Base-by-base conservation (phyloP, 2,113 vertebrate species). In the Epinephelus fuscoguttatus region DNA sequence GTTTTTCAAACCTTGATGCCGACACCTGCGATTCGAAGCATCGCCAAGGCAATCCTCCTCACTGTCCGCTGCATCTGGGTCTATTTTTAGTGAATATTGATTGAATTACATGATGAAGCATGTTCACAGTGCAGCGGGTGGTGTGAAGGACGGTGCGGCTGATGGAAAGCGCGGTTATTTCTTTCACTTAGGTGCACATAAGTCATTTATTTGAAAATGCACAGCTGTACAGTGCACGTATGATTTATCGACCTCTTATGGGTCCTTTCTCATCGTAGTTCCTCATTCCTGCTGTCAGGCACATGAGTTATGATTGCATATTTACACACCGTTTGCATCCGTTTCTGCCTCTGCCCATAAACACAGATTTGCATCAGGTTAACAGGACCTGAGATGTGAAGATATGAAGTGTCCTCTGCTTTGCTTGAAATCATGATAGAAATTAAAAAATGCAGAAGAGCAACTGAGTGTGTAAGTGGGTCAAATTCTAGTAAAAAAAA, bases 11-110 rank as follows among this genome's bases (percentile, higher is more conserved):
- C 75, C 71, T 25, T 6, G 53, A 62, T 81, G 55, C 61, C 61
- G 33, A 53, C 69, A 85, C 80, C 75, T 81, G 61, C 5, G 55
- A 61, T 75, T 19, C 2, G 0, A 62, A 75, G 52, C 78, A 66
- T 55, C 56, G 62, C 53, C 13, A 81, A 74, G 9, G 2, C 53
- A 73, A 10, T 47, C 64, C n/a, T 1, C 33, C 23, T 18, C 49
- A 30, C 13, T 52, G 49, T 55, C n/a, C 1, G 1, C 53, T 19
- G 30, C 71, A 75, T 50, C 33, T 45, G 60, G 18, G 33, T 76
- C 82, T 88, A 74, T 86, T 91, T 84, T 69, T 72, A 37, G 66
- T 14, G 4, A 1, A 18, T 84, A 84, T 84, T 71, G 85, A 88
- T 89, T 70, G 47, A 73, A 67, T 78, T 62, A 80, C 40, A 66